Evolutionary conservation across 2,888 invertebrate genomes (phyloP).

Genomic region (Drosophila birchii): DNA sequence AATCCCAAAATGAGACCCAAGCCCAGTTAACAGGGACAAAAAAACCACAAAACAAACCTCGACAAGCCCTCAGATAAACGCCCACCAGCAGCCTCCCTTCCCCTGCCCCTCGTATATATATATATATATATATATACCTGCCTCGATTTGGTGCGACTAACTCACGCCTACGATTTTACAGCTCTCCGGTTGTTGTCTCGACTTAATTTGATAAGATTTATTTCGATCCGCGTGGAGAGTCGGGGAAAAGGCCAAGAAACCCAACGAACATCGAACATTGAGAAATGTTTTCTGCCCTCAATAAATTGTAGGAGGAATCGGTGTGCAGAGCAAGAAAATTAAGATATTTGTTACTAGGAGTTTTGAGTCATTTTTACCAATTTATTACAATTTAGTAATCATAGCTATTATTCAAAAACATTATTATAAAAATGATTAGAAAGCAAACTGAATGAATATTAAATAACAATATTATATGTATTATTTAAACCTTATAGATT

Average conservation of each 20-base stretch:
- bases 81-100: conserved; percentile 23
- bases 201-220: conserved; percentile 81
- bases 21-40: conserved; percentile 33
- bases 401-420: too few species aligned
- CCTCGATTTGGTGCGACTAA: conserved; percentile 49
- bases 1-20: conserved; percentile 49
- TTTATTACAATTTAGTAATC: too few species aligned
- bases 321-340: conserved; percentile 5
- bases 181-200: conserved; percentile 52
- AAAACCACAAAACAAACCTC: conserved; percentile 51
- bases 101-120: neutral
- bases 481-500: neutral
- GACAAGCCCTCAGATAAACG: conserved; percentile 64
- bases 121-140: neutral
- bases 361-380: neutral
- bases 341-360: rapidly evolving
- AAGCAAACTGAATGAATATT: too few species aligned
- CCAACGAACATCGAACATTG: conserved; percentile 51
- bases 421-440: too few species aligned
- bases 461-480: neutral
- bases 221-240: conserved; percentile 63
- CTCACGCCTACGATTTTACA: conserved; percentile 45
- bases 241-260: conserved; percentile 62
- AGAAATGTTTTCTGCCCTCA: conserved; percentile 51
- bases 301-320: conserved; percentile 48